These are phyloP conservation scores for Psilopsiagon aymara DNA, from an alignment of 2,113 vertebrate species.

Conservation along the genomic window DNA sequence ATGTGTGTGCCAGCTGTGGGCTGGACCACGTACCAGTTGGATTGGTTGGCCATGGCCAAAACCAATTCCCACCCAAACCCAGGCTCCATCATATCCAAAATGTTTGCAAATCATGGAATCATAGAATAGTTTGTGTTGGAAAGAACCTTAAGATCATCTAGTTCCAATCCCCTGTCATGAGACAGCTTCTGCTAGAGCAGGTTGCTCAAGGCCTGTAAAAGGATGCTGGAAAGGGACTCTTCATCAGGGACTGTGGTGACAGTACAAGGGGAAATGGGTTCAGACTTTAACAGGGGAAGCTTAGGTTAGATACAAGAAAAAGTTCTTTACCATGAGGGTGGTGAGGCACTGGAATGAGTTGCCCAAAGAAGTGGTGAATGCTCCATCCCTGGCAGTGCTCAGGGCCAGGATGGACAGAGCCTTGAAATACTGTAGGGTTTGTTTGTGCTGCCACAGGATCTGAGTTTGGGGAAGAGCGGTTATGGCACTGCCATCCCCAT, in stretches of 20 bases:
- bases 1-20: rapidly evolving
- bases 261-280: neutral
- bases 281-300: neutral
- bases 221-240: too few relatives aligned
- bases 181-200: too few relatives aligned
- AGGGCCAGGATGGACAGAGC: neutral
- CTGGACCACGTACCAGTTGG: neutral
- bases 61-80: neutral
- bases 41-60: neutral
- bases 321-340: neutral
- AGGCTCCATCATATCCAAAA: neutral
- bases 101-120: neutral
- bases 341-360: neutral
- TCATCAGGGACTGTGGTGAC: too few relatives aligned
- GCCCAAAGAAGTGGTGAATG: neutral
- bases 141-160: too few relatives aligned
- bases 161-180: too few relatives aligned
- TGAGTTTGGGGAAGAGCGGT: rapidly evolving
- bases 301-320: neutral
- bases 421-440: neutral
- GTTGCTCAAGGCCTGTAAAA: too few relatives aligned
- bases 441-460: neutral
- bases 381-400: neutral
- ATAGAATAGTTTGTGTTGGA: too few relatives aligned
- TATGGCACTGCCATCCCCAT: neutral